phyloP scores from a whole-genome alignment of 2,888 invertebrate genomes.

The Leptopilina syphax region DNA sequence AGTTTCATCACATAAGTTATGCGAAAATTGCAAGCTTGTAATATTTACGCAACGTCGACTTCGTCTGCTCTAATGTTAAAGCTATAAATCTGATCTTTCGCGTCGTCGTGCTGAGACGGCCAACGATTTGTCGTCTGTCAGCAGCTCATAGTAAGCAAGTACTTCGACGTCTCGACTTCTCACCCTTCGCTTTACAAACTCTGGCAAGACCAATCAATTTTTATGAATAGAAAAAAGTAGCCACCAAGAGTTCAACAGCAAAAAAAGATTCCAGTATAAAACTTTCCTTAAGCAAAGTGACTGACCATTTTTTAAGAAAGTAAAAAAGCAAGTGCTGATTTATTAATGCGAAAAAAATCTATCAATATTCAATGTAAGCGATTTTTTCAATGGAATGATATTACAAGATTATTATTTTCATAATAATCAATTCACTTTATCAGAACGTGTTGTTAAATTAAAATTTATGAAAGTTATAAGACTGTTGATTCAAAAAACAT shows the following conservation, averaged over 20 bases:
- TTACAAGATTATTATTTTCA: no score
- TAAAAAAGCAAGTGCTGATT: not conserved
- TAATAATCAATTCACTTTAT: not conserved
- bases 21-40: slow-evolving; percentile 29
- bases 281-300: slow-evolving; percentile 18
- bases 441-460: no score
- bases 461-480: no score
- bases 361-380: no score
- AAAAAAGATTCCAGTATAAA: not conserved
- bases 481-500: not conserved
- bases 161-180: slow-evolving; percentile 43
- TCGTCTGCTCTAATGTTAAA: slow-evolving; percentile 55
- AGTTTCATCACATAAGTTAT: slow-evolving; percentile 8
- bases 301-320: not conserved
- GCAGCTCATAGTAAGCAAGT: slow-evolving; percentile 51
- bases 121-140: slow-evolving; percentile 70
- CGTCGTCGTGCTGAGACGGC: slow-evolving; percentile 62
- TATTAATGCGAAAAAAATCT: not conserved
- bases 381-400: no score
- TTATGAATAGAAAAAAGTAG: slow-evolving; percentile 2
- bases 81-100: slow-evolving; percentile 65
- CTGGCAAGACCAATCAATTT: slow-evolving; percentile 4
- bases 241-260: slow-evolving; percentile 3
- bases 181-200: slow-evolving; percentile 6
- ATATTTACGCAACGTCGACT: slow-evolving; percentile 52